Conservation (phyloP, 1,140 invertebrate species). For the Acromyrmex heyeri region DNA sequence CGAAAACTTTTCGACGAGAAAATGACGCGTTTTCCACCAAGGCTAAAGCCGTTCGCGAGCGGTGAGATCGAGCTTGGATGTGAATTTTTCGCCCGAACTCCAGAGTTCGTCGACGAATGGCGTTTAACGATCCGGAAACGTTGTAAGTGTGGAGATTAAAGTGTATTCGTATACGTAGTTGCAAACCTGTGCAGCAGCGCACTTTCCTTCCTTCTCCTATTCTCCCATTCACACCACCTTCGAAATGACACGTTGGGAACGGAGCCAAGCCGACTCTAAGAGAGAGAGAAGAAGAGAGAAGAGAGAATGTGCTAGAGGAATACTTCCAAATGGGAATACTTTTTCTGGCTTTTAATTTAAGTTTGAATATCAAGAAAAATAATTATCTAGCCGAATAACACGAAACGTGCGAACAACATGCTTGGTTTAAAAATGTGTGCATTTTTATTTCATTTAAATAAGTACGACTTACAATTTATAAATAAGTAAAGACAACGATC, state of each 20-base stretch:
- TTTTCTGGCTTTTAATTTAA: slow-evolving; percentile 56
- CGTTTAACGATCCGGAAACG: slow-evolving; percentile 80
- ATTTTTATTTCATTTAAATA: neutral
- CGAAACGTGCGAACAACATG: neutral
- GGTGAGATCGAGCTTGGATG: slow-evolving; percentile 67
- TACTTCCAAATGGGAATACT: slow-evolving; percentile 57
- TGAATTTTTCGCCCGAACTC: slow-evolving; percentile 69
- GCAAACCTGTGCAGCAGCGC: slow-evolving; percentile 52
- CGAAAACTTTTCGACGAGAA: slow-evolving; percentile 30
- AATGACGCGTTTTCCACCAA: slow-evolving; percentile 52
- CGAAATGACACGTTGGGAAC: slow-evolving; percentile 64
- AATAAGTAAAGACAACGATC: neutral
- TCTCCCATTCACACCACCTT: slow-evolving; percentile 61
- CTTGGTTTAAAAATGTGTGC: neutral
- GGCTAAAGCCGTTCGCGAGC: slow-evolving; percentile 52
- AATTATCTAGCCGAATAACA: slow-evolving; percentile 37
- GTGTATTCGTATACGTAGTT: slow-evolving; percentile 67
- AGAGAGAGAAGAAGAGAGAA: no score
- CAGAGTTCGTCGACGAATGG: slow-evolving; percentile 73
- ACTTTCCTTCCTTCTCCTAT: slow-evolving; percentile 20
- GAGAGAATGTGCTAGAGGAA: slow-evolving; percentile 9
- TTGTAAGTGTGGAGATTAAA: slow-evolving; percentile 61
- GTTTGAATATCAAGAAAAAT: slow-evolving; percentile 60
- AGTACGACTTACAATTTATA: neutral
- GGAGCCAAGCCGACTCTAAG: slow-evolving; percentile 48